Base-by-base conservation (phyloP, 2,797 vertebrate species). In the Taenioides sp. region DNA sequence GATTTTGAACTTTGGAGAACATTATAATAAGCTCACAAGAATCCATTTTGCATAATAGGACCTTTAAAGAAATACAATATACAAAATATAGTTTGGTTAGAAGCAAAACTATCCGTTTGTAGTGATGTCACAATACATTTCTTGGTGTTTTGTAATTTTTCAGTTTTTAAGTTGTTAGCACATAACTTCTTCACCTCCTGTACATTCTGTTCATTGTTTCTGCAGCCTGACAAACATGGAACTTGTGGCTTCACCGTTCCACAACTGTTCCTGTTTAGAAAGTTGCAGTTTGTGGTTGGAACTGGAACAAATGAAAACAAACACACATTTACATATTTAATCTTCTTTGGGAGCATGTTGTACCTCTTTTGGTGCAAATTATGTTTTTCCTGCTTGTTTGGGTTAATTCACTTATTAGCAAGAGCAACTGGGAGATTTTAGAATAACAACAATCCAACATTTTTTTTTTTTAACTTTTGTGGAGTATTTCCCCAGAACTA, bases 111-210 rank as follows among this genome's bases (percentile, higher is more conserved):
- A 22, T 64, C 16, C 18, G 3, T n/a, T n/a, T n/a, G n/a, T 27
- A 6, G 27, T 27, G 43, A 65, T 65, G 40, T 65, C 63, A 28
- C 7, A 43, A 49, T 20, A 20, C 17, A 18, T 65, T 50, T 18
- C 25, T 20, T 65, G 43, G 43, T 23, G 7, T 65, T 65, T 65
- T n/a, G 43, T 50, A 17, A 65, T 65, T 50, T 50, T 28, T 27
- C 11, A 50, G 14, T 65, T 65, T 50, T 27, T 27, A 65, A 27
- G 23, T 65, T 65, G 43, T 65, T 49, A 23, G 11, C 31, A 62
- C 14, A 65, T 16, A 65, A 65, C 37, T 18, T 64, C 47, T 64
- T 10, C 6, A 65, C 40, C 63, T 65, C 22, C 37, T 64, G n/a
- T 7, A 22, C 37, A 23, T 23, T 64, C 22, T 10, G 60, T 62